A percentile compares a stretch with the other conserved stretches of the same genome.
Conservation (phyloP, 2,113 vertebrate species). For the Actenoides hombroni region DNA sequence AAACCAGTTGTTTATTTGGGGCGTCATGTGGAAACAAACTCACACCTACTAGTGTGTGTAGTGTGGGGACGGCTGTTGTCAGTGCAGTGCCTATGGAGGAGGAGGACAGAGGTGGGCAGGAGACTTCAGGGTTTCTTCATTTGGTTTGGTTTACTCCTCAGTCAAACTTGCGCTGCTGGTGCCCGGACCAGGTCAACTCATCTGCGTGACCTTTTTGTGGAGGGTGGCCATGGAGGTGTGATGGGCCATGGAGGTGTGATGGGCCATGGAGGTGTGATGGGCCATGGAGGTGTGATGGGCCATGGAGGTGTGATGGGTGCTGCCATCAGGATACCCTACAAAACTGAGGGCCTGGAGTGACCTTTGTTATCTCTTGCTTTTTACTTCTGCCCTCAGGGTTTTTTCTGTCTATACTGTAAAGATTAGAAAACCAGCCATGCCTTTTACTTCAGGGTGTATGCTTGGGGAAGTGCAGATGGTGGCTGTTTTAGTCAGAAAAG, state of each 20-base stretch:
- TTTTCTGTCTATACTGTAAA: background rate
- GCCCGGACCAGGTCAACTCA: background rate
- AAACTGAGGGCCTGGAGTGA: background rate
- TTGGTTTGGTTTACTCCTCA: background rate
- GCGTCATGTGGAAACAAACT: background rate
- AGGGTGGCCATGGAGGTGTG: background rate
- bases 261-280: background rate
- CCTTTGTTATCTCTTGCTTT: background rate
- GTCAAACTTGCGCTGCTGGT: background rate
- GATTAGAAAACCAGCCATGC: background rate
- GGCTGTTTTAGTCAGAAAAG: background rate
- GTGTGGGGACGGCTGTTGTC: too few species aligned
- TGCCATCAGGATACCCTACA: rapidly evolving
- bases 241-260: background rate
- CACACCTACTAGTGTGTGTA: background rate
- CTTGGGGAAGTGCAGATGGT: background rate
- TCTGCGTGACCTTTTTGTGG: background rate
- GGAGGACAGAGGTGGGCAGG: background rate
- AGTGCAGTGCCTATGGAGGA: background rate
- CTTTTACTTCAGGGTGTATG: background rate
- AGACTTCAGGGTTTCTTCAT: background rate
- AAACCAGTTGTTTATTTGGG: background rate
- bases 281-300: background rate
- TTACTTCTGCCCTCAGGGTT: background rate
- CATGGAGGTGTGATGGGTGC: background rate